Evolutionary conservation across 2,113 vertebrate species (phyloP).

Genomic region (Hydrochoerus hydrochaeris): DNA sequence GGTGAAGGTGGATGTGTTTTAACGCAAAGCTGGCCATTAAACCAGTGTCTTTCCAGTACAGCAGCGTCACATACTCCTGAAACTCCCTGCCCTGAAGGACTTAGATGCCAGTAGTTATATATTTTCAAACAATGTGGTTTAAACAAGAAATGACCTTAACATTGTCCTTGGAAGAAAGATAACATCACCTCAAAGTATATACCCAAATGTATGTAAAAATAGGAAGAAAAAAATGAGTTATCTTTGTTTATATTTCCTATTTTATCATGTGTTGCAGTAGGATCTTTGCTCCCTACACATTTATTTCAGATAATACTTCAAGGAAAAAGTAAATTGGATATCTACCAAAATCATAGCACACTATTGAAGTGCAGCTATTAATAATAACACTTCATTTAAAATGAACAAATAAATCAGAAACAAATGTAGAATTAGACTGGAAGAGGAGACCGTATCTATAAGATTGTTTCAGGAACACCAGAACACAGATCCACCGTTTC

Average conservation of each 20-base stretch:
- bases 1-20: neutral
- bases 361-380: neutral
- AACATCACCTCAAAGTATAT: neutral
- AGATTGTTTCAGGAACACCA: neutral
- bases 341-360: neutral
- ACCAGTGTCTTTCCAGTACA: neutral
- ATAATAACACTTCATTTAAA: neutral
- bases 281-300: neutral
- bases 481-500: rapidly evolving
- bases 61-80: neutral
- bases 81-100: neutral
- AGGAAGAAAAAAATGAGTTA: neutral
- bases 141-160: neutral
- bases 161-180: neutral
- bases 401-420: neutral
- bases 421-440: neutral
- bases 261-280: neutral
- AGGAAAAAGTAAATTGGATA: neutral
- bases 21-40: neutral
- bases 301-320: neutral
- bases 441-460: neutral
- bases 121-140: neutral
- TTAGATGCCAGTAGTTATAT: neutral
- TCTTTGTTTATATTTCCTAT: neutral
- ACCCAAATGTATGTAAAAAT: neutral